These are phyloP conservation scores for Paramuricea clavata DNA, from an alignment of 92 coral and sea anemone genomes.

Conservation along the genomic window DNA sequence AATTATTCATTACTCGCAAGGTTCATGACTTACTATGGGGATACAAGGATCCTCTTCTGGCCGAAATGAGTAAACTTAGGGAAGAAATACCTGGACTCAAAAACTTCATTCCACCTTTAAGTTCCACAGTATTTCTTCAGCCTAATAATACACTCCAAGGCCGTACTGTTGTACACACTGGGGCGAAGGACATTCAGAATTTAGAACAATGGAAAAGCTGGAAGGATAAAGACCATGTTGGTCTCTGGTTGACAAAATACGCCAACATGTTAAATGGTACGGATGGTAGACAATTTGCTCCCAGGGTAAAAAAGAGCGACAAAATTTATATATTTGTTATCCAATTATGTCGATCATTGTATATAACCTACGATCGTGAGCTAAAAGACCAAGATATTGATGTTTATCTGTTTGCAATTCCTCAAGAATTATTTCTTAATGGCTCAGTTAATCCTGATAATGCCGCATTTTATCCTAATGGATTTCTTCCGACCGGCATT, in stretches of 20 bases:
- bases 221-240: slow-evolving; percentile 72
- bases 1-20: slow-evolving; percentile 69
- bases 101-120: slow-evolving; percentile 45
- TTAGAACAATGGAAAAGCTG: slow-evolving; percentile 74
- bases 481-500: slow-evolving; percentile 83
- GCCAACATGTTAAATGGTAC: slow-evolving; percentile 96
- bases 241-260: slow-evolving; percentile 75
- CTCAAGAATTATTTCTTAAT: slow-evolving; percentile 76
- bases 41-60: slow-evolving; percentile 78
- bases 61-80: slow-evolving; percentile 35
- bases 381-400: slow-evolving; percentile 61
- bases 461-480: slow-evolving; percentile 78
- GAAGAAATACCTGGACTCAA: slow-evolving; percentile 58
- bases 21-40: slow-evolving; percentile 89
- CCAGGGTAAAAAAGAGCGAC: slow-evolving; percentile 54
- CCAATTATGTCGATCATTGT: slow-evolving; percentile 82
- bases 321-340: slow-evolving; percentile 74
- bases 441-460: slow-evolving; percentile 70
- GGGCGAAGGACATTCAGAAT: slow-evolving; percentile 60
- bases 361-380: slow-evolving; percentile 64
- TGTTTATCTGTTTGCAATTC: slow-evolving; percentile 74
- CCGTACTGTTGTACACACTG: slow-evolving; percentile 71
- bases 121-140: slow-evolving; percentile 71
- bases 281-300: slow-evolving; percentile 90
- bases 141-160: slow-evolving; percentile 82